Evolutionary conservation across 2,113 vertebrate species (phyloP).

Genomic region (Alaudala cheleensis): DNA sequence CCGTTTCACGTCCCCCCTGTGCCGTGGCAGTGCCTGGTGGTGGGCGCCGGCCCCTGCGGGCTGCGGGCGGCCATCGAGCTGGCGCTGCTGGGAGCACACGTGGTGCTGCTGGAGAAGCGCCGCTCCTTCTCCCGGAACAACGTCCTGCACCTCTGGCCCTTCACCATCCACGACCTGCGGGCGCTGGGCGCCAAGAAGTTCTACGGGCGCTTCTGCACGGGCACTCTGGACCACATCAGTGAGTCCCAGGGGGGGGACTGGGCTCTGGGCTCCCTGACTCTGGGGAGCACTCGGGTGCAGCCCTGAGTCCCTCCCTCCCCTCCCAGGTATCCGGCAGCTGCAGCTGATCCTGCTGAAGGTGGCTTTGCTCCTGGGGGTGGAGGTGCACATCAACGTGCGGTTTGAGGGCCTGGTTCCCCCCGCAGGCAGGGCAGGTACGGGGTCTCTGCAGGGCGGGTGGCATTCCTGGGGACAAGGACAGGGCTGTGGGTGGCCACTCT

Average conservation of each 20-base stretch:
- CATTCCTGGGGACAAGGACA: neutral
- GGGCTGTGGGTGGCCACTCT: neutral
- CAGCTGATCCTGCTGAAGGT: slow-evolving; percentile 92
- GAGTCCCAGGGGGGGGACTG: slow-evolving; percentile 14
- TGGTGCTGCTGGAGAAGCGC: slow-evolving; percentile 90
- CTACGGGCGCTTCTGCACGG: slow-evolving; percentile 90
- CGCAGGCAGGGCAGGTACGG: neutral
- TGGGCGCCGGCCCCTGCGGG: slow-evolving; percentile 93
- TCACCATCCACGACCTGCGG: slow-evolving; percentile 89
- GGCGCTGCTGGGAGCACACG: slow-evolving; percentile 85
- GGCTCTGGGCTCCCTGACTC: accelerated
- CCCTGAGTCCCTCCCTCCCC: neutral
- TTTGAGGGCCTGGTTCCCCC: slow-evolving; percentile 83
- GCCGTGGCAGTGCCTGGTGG: slow-evolving; percentile 83
- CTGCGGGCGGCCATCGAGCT: slow-evolving; percentile 88
- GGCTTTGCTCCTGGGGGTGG: slow-evolving; percentile 87
- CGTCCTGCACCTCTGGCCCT: slow-evolving; percentile 95
- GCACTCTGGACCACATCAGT: slow-evolving; percentile 93
- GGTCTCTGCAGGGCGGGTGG: accelerated
- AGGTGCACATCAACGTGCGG: slow-evolving; percentile 84
- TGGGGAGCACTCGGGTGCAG: accelerated
- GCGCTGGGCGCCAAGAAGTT: slow-evolving; percentile 92
- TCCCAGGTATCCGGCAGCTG: slow-evolving; percentile 91
- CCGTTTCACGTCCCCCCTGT: accelerated
- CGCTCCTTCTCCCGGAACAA: slow-evolving; percentile 92